Conservation (phyloP, 2,888 invertebrate genomes). For the Sinohyriopsis cumingii region DNA sequence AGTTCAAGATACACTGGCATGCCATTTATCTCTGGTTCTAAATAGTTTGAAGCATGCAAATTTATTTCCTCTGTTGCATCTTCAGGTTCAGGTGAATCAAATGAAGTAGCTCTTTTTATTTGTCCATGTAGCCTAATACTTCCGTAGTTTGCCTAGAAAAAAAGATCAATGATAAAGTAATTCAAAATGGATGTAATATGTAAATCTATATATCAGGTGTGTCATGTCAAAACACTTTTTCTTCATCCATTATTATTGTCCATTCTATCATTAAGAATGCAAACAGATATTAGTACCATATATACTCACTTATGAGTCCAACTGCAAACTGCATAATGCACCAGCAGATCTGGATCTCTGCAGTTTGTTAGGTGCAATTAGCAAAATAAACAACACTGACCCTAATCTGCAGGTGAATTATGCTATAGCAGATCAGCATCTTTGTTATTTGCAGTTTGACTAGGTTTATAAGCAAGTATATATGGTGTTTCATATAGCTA, state of each 20-base stretch:
- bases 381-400: too few relatives aligned
- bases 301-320: too few relatives aligned
- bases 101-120: slow-evolving; percentile 46
- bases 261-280: neutral
- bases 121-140: slow-evolving; percentile 38
- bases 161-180: neutral
- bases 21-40: slow-evolving; percentile 36
- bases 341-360: too few relatives aligned
- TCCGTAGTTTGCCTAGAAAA: slow-evolving; percentile 30
- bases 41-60: slow-evolving; percentile 37
- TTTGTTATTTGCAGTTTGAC: too few relatives aligned
- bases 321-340: too few relatives aligned
- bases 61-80: slow-evolving; percentile 36
- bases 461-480: too few relatives aligned
- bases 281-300: neutral
- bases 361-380: too few relatives aligned
- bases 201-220: neutral
- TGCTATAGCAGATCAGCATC: too few relatives aligned
- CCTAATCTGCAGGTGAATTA: too few relatives aligned
- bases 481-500: too few relatives aligned
- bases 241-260: neutral
- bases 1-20: slow-evolving; percentile 45
- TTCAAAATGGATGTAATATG: neutral
- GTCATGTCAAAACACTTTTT: neutral
- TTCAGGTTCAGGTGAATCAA: slow-evolving; percentile 48